These are phyloP conservation scores for Gila robusta DNA, from an alignment of 2,797 vertebrate genomes.

Conservation along the genomic window DNA sequence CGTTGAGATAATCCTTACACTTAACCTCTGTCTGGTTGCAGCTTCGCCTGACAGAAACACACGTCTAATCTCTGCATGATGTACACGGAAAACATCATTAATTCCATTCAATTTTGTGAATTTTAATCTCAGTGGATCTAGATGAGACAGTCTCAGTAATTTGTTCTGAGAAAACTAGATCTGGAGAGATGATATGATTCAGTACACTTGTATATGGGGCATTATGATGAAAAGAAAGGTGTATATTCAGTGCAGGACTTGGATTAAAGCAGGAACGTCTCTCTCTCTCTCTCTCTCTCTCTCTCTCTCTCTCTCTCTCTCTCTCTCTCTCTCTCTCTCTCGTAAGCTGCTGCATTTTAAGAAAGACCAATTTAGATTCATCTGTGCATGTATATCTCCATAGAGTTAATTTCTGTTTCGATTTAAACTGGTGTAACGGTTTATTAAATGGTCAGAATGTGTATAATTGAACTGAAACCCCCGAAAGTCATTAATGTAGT, in stretches of 20 bases:
- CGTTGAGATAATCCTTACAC: slow-evolving; percentile 17
- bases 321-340: too few relatives aligned
- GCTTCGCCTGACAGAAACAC: slow-evolving; percentile 13
- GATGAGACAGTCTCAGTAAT: slow-evolving; percentile 14
- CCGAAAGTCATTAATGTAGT: background rate
- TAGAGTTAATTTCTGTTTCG: background rate
- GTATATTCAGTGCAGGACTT: background rate
- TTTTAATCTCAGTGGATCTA: slow-evolving; percentile 26
- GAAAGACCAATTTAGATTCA: background rate
- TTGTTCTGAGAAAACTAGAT: slow-evolving; percentile 34
- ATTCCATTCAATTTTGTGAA: slow-evolving; percentile 23
- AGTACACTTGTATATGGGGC: background rate
- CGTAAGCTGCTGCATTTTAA: background rate
- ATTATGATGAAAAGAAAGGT: background rate
- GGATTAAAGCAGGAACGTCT: too few relatives aligned
- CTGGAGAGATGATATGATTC: background rate
- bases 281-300: too few relatives aligned
- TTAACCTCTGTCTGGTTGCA: slow-evolving; percentile 32
- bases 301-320: too few relatives aligned
- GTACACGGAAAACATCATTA: slow-evolving; percentile 14
- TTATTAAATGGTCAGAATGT: slow-evolving; percentile 4
- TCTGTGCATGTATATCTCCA: background rate
- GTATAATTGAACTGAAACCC: slow-evolving; percentile 6
- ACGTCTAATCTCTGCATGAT: slow-evolving; percentile 20
- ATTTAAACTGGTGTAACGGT: background rate